Percentiles rank a stretch among this genome's conserved stretches.
Conservation (phyloP, 2,797 vertebrate genomes). For the Aldrovandia affinis region DNA sequence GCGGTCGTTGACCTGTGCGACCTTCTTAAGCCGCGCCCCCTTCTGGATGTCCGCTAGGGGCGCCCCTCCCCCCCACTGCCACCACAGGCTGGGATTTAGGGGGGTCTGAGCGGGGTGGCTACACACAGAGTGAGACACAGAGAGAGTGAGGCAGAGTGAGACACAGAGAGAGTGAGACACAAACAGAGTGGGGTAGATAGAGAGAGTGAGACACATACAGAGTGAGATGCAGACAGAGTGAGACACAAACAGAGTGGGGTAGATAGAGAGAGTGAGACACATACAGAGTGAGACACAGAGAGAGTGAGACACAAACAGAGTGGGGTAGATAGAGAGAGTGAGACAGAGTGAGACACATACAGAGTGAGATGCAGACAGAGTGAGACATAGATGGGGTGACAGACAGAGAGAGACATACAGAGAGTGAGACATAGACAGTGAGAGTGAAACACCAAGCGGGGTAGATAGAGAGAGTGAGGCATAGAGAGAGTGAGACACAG, state of each 20-base stretch:
- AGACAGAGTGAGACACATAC: too few relatives aligned
- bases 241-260: too few relatives aligned
- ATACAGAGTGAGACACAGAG: too few relatives aligned
- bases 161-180: neutral
- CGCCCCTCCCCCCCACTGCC: slow-evolving; percentile 78
- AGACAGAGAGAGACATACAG: neutral
- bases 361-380: too few relatives aligned
- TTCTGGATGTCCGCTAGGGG: slow-evolving; percentile 92
- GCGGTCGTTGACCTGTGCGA: slow-evolving; percentile 87
- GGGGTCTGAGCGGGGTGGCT: slow-evolving; percentile 64
- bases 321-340: too few relatives aligned
- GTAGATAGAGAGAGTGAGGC: too few relatives aligned
- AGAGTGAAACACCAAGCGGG: neutral
- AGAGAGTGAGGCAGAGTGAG: slow-evolving; percentile 3
- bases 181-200: neutral
- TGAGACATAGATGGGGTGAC: too few relatives aligned
- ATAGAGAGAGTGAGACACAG: neutral
- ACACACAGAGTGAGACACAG: neutral
- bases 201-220: neutral
- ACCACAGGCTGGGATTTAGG: slow-evolving; percentile 63
- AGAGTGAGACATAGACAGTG: neutral
- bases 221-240: neutral
- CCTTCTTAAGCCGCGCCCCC: slow-evolving; percentile 85
- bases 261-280: too few relatives aligned
- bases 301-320: too few relatives aligned